Conservation (phyloP, 2,113 vertebrate species). For the Nipponia nippon region DNA sequence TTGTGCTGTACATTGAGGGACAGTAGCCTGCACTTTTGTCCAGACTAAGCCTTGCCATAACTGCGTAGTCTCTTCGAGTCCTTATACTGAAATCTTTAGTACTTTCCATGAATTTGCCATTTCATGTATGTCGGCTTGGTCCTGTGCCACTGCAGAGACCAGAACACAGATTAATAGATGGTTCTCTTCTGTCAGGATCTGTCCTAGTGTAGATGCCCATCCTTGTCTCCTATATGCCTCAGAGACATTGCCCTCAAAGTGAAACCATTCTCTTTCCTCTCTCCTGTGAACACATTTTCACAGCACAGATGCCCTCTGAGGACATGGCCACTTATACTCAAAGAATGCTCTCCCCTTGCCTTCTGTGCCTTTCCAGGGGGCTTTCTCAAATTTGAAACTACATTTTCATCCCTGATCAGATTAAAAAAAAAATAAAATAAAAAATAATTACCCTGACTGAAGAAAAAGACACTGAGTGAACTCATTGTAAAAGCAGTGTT, state of each 20-base stretch:
- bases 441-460: neutral
- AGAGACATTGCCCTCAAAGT: neutral
- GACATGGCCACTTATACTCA: neutral
- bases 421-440: neutral
- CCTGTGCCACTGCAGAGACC: neutral
- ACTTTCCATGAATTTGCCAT: neutral
- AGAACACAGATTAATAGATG: neutral
- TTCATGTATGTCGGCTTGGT: neutral
- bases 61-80: neutral
- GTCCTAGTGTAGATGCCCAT: neutral
- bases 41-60: neutral
- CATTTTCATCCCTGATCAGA: neutral
- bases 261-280: neutral
- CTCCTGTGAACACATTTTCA: neutral
- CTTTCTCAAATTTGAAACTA: neutral
- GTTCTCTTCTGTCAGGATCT: neutral
- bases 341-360: fast-evolving
- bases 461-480: neutral
- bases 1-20: neutral
- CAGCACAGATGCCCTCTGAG: neutral
- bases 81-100: neutral
- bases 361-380: neutral
- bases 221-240: neutral
- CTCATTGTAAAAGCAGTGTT: neutral
- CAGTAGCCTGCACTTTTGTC: neutral